These are phyloP conservation scores for Trachemys scripta DNA, from an alignment of 2,113 vertebrate genomes.

Conservation along the genomic window DNA sequence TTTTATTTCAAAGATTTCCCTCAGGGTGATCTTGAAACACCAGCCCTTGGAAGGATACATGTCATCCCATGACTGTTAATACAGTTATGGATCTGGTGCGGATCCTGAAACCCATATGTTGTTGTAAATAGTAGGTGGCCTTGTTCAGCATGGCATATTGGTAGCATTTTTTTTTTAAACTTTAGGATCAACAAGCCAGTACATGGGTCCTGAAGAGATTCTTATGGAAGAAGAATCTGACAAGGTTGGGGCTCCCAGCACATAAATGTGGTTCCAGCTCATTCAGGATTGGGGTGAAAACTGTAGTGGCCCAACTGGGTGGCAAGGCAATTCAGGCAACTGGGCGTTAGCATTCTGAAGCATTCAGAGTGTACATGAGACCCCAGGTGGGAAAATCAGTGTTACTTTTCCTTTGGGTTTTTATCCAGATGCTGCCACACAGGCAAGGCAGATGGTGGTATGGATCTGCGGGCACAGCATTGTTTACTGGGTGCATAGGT, in stretches of 20 bases:
- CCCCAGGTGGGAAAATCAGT: not conserved
- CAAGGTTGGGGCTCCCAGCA: not conserved
- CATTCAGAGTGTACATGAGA: not conserved
- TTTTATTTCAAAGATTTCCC: not conserved
- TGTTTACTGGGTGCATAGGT: not conserved
- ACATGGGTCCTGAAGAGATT: too few species aligned
- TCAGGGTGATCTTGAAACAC: not conserved
- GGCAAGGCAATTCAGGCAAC: not conserved
- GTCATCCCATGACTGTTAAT: not conserved
- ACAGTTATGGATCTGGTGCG: not conserved
- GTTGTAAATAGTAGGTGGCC: too few species aligned
- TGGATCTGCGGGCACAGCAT: not conserved
- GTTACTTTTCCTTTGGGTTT: not conserved
- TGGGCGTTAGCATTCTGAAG: not conserved
- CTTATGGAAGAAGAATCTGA: not conserved
- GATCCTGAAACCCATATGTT: not conserved
- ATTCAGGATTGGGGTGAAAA: not conserved
- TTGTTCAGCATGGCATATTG: not conserved
- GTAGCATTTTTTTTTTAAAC: not conserved
- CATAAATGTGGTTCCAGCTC: not conserved
- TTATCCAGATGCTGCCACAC: not conserved
- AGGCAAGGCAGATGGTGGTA: not conserved
- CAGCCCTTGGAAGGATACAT: not conserved
- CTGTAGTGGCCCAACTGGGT: not conserved
- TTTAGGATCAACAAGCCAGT: not conserved